Conservation (phyloP, 2,113 vertebrate genomes). For the Gyps fulvus region DNA sequence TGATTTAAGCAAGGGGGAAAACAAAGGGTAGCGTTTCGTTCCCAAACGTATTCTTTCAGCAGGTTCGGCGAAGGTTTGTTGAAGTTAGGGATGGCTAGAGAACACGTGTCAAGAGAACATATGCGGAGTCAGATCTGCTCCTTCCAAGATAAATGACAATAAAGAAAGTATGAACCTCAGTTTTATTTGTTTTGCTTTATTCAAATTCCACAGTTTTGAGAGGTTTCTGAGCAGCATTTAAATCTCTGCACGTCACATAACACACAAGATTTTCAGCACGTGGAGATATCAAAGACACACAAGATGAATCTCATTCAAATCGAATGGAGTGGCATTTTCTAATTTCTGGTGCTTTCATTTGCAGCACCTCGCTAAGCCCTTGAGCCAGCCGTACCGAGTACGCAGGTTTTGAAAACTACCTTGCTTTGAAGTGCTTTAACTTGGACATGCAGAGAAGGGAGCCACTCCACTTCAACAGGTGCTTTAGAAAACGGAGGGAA, state of each 20-base stretch:
- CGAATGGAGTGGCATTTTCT: neutral
- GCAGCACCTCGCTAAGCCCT: neutral
- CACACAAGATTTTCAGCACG: neutral
- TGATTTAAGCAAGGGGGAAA: neutral
- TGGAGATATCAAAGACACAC: neutral
- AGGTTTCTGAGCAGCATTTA: neutral
- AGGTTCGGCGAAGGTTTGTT: neutral
- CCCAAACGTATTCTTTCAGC: neutral
- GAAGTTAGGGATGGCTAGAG: neutral
- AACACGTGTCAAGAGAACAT: neutral
- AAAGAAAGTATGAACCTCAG: neutral
- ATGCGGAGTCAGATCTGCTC: neutral
- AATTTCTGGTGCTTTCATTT: neutral
- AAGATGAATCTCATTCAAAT: neutral
- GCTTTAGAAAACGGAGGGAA: neutral
- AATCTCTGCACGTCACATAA: accelerated
- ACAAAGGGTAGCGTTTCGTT: neutral
- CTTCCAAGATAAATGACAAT: neutral
- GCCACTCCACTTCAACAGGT: neutral
- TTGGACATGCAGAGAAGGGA: neutral
- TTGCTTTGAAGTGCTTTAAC: neutral
- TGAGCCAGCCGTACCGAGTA: accelerated
- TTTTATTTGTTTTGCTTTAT: neutral
- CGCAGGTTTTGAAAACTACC: neutral
- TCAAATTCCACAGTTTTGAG: neutral